Base-by-base conservation (phyloP, 2,888 invertebrate species). In the Campoletis raptor region DNA sequence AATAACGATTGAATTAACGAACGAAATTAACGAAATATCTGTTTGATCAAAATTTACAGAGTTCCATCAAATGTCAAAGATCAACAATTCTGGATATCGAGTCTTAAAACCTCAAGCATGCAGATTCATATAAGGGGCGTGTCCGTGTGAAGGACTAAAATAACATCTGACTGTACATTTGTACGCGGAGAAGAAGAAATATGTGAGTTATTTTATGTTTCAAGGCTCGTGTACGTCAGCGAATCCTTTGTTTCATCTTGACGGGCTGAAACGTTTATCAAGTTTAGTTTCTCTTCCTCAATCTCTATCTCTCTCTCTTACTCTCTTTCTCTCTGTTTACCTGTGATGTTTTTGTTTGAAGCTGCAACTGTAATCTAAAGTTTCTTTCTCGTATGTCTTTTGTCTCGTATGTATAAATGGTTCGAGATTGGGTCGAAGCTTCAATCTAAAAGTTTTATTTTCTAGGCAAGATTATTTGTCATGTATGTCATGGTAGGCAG, bases 211-310 rank as follows among this genome's bases (percentile, higher is more conserved):
- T 37, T 52, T 83, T 72, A 52, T 77, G 86, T 83, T 79, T 79
- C 73, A 40, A 69, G 78, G 69, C 78, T 54, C 37, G 52, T 61
- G 6, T 66, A 78, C 86, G 79, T 87, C 86, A 82, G 54, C n/a
- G 70, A 15, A 37, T 40, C 84, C 79, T 87, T 87, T 87, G 81
- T 84, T 67, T 79, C 18, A 64, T 81, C 81, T 81, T 74, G 81
- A 86, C 79, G 74, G 78, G 54, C 45, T 69, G 24, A 78, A 78
- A 52, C 54, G 67, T 67, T 52, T 69, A 74, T 54, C 78, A 84
- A 86, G 74, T 84, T 84, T 12, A 30, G 66, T 66, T 30, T 76
- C 81, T 64, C 36, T 76, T 42, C 18, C 40, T 57, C 40, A 40
- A 21, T 57, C 21, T 42, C 52, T 24, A 74, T 66, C 61, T 77